Base-by-base conservation (phyloP, 2,797 vertebrate genomes). In the Rhinella marina region DNA sequence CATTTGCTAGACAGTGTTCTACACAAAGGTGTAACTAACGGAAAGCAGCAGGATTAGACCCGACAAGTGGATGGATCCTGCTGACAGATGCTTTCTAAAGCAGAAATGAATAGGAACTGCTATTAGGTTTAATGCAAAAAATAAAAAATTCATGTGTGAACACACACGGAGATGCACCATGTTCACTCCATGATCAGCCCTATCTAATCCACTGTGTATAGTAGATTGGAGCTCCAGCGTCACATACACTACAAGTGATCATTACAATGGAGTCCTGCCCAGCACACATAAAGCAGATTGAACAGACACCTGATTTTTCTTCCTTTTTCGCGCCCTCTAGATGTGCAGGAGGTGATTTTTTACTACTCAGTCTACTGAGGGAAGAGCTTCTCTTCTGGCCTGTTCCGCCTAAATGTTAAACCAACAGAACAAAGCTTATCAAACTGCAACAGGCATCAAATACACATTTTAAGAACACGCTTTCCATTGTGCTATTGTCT, bases 341-440 rank as follows among this genome's bases (percentile, higher is more conserved):
- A 89, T 95, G 96, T 90, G 93, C 75, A 92, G 94, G 91, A 85
- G 94, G 91, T 12, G 94, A 94, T 25, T 92, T 91, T 94, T 96
- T 96, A 93, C 91, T 95, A 92, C 92, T 95, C 92, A 95, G 94
- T 94, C 96, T 97, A 92, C 91, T 96, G 91, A 98, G 95, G 91
- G 97, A 97, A 83, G 96, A 96, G 92, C 97, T 98, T 94, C 97
- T 96, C 93, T 94, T 97, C 95, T 95, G 96, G 94, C 94, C 88
- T 85, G 91, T 87, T 92, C 90, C 92, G 88, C 92, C 94, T 95
- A 91, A 92, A 92, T 89, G 94, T 81, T 88, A 94, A 94, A 0
- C 85, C 88, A 94, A 92, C 92, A 86, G 78, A 91, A 91, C 48
- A 91, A 91, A 89, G 90, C 84, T 91, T 92, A 92, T 90, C 90